These are phyloP conservation scores for Megaustenia siamemsis DNA, from an alignment of 2,888 invertebrate genomes.

Conservation along the genomic window DNA sequence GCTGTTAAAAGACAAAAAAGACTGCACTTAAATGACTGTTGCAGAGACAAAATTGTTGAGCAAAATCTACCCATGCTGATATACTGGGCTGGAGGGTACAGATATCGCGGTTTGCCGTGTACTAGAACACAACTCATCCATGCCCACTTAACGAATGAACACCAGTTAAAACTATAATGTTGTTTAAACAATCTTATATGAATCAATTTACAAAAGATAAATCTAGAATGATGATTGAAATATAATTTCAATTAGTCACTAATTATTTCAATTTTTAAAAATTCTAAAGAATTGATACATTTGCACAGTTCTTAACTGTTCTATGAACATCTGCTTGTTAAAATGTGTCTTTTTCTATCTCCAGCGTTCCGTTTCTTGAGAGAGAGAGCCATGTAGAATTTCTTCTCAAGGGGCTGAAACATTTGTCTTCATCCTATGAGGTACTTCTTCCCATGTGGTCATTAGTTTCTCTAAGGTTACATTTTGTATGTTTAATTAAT, in stretches of 20 bases:
- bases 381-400: constrained; percentile 80
- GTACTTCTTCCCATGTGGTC: constrained; percentile 72
- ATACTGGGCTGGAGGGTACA: no score
- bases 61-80: no score
- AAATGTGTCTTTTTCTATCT: constrained; percentile 2
- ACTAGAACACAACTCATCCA: no score
- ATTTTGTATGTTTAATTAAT: no score
- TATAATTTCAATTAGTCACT: no score
- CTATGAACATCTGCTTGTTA: not conserved
- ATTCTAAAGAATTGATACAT: no score
- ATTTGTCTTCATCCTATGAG: constrained; percentile 87
- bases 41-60: no score
- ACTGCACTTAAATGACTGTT: no score
- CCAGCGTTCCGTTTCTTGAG: constrained; percentile 84
- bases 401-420: constrained; percentile 85
- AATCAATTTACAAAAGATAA: not conserved
- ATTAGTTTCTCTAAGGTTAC: not conserved
- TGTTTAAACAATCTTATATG: not conserved
- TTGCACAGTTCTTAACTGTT: not conserved
- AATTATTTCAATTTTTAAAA: not conserved
- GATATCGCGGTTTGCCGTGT: no score
- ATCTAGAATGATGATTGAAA: not conserved
- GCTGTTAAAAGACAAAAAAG: no score
- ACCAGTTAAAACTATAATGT: no score
- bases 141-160: no score